Percentiles rank a stretch among this genome's conserved stretches.
These are phyloP conservation scores for Geodia barretti DNA, from an alignment of 37 sponge, comb jelly and placozoan genomes.

Conservation along the genomic window DNA sequence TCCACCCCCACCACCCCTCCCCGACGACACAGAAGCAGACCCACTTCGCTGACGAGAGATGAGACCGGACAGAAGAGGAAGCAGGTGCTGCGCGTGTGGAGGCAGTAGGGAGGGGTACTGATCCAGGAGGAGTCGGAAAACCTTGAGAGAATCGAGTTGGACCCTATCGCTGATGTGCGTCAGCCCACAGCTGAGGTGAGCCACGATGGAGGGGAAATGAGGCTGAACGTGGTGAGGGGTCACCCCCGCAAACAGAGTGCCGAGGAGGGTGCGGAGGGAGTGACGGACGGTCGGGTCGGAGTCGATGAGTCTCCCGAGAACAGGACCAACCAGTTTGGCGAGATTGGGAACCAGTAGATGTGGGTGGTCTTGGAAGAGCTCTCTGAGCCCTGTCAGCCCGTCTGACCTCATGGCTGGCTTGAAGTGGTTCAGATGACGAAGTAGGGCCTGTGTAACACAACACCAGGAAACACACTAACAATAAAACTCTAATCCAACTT, in stretches of 20 bases:
- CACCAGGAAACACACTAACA: neutral
- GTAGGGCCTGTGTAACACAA: conserved; percentile 44
- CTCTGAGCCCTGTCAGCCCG: conserved; percentile 44
- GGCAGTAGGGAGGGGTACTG: conserved; percentile 28
- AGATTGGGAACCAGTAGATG: conserved; percentile 35
- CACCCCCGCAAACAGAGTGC: conserved; percentile 1
- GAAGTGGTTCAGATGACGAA: conserved; percentile 41
- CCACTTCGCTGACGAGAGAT: neutral
- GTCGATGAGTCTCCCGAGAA: conserved; percentile 16
- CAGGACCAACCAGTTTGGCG: conserved; percentile 23
- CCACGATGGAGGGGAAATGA: conserved; percentile 30
- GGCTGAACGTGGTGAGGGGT: conserved; percentile 19
- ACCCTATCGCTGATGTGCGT: conserved; percentile 60
- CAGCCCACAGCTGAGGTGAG: conserved; percentile 50
- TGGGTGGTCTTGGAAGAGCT: conserved; percentile 30
- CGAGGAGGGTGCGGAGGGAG: conserved; percentile 18
- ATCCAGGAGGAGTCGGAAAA: conserved; percentile 32
- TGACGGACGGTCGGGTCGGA: conserved; percentile 25
- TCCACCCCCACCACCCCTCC: neutral
- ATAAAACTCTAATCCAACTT: neutral
- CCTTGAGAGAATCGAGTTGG: conserved; percentile 46
- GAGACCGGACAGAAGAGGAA: conserved; percentile 21
- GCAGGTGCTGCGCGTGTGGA: conserved; percentile 9
- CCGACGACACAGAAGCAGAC: neutral
- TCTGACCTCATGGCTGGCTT: conserved; percentile 15